A percentile compares a stretch with the other conserved stretches of the same genome.
phyloP scores from a whole-genome alignment of 2,113 vertebrate species.

The Hippocampus zosterae region DNA sequence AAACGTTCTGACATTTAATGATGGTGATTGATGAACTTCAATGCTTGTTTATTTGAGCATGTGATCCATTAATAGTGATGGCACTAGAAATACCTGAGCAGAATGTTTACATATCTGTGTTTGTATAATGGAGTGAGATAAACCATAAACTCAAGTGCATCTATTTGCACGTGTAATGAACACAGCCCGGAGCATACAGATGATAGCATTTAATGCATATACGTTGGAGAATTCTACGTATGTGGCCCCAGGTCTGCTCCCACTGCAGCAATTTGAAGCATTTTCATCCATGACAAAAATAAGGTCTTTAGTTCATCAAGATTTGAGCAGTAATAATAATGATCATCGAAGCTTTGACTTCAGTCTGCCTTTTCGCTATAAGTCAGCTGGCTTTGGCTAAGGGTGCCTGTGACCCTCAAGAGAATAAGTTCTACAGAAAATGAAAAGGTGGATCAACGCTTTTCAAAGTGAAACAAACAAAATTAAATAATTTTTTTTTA shows the following conservation, averaged over 20 bases:
- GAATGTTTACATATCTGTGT: background rate
- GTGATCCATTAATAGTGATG: background rate
- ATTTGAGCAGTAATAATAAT: background rate
- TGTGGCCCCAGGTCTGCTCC: background rate
- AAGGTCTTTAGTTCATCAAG: background rate
- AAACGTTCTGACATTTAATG: background rate
- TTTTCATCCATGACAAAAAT: background rate
- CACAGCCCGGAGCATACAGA: background rate
- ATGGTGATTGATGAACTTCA: background rate
- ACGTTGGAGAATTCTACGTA: background rate
- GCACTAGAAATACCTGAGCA: background rate
- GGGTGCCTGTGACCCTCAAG: background rate
- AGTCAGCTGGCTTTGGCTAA: background rate
- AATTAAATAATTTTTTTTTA: background rate
- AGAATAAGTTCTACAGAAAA: background rate
- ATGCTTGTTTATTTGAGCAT: background rate
- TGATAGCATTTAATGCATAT: background rate
- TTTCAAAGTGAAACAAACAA: background rate
- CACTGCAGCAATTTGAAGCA: background rate
- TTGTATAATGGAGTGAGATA: background rate
- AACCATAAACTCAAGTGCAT: background rate
- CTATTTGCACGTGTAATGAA: background rate
- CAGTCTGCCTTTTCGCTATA: background rate
- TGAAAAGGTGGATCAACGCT: background rate
- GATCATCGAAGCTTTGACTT: background rate